Conservation (phyloP, 1,140 invertebrate species). For the Cotesia vestalis region DNA sequence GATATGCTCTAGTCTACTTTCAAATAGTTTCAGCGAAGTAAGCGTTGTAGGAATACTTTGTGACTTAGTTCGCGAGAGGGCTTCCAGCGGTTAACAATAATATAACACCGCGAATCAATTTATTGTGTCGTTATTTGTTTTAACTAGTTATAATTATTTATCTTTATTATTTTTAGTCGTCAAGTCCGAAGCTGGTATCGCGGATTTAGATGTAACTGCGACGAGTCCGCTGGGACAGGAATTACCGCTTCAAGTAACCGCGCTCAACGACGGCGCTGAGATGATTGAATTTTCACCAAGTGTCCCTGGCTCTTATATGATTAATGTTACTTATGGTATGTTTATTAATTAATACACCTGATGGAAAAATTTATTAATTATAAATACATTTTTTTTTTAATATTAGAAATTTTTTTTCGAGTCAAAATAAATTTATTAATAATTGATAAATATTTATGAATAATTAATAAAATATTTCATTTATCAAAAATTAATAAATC, state of each 20-base stretch:
- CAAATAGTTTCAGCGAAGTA: slow-evolving; percentile 52
- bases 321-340: slow-evolving; percentile 88
- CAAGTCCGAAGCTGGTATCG: slow-evolving; percentile 85
- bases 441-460: too few relatives aligned
- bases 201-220: slow-evolving; percentile 89
- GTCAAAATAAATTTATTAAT: too few relatives aligned
- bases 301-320: slow-evolving; percentile 88
- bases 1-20: slow-evolving; percentile 52
- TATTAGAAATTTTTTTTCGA: too few relatives aligned
- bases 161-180: slow-evolving; percentile 73
- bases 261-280: slow-evolving; percentile 77
- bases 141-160: slow-evolving; percentile 25
- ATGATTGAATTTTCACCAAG: slow-evolving; percentile 87
- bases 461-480: too few relatives aligned
- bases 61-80: neutral
- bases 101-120: neutral
- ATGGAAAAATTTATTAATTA: too few relatives aligned
- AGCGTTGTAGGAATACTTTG: slow-evolving; percentile 19
- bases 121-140: neutral
- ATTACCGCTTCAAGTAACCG: slow-evolving; percentile 82
- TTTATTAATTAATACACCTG: neutral
- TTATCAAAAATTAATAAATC: too few relatives aligned
- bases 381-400: too few relatives aligned
- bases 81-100: neutral
- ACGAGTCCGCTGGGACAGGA: slow-evolving; percentile 89